Evolutionary conservation across 2,888 invertebrate species (phyloP), one percentile per base, ranked within the genome.

Genomic region (Heteromurus nitidus): DNA sequence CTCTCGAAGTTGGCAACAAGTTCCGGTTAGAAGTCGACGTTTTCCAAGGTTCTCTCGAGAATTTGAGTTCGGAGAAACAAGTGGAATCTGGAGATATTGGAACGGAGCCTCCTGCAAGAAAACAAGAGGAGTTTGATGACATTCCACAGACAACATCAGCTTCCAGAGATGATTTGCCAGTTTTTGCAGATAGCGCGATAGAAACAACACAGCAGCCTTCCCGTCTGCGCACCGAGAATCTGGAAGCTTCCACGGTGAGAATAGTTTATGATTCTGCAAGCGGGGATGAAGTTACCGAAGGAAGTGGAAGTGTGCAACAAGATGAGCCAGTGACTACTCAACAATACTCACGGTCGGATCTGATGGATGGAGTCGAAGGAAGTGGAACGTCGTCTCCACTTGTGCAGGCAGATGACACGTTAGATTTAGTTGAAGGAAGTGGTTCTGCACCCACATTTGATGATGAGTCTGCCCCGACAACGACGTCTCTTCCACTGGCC

Each of bases 21-120:
- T 84, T 82, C 70, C 65, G 84, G 13, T 60, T 84, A 7, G 84
- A 84, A 3, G 28, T 70, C n/a, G 68, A 73, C 24, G 69, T 79
- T n/a, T 74, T 82, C 53, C 50, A 64, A 11, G 76, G 50, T 20
- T 84, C 84, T 20, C 9, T 44, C 1, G 84, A 84, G 70, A 58
- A 22, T 2, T 31, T 28, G 18, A n/a, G 53, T 26, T 16, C 22
- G 22, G 67, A 53, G 55, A 9, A 24, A 20, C 16, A 18, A 1
- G 58, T 53, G 7, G 42, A 22, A 3, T 11, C 58, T 13, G 31
- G 16, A 31, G 31, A 5, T 20, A 9, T 50, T 1, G 2, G 7
- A 22, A 36, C 36, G 13, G 7, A 36, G 13, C 5, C 36, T 47
- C 47, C 47, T n/a, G 50, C 26, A 24, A 16, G 50, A 44, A 50